Percentiles rank a stretch among this genome's conserved stretches.
Evolutionary conservation across 2,797 vertebrate species (phyloP).

Genomic region (Nyctibius grandis): DNA sequence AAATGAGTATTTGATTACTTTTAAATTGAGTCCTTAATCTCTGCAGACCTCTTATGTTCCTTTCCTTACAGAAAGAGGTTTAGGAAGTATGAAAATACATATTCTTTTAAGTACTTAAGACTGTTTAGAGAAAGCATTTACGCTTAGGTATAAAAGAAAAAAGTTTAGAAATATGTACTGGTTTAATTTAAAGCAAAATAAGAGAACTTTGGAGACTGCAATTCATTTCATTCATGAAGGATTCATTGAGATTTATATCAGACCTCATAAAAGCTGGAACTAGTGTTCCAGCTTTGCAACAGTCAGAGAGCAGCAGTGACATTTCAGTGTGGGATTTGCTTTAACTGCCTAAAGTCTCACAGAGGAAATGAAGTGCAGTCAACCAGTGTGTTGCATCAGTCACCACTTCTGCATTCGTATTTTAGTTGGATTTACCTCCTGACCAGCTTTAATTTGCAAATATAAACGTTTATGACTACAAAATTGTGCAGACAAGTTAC

Average conservation of each 20-base stretch:
- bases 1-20: slow-evolving; percentile 9
- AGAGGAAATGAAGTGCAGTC: slow-evolving; percentile 22
- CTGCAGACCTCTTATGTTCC: not conserved
- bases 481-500: not conserved
- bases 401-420: not conserved
- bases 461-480: not conserved
- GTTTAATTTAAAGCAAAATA: not conserved
- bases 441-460: not conserved
- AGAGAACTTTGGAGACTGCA: not conserved
- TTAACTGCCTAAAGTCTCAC: not conserved
- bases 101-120: not conserved
- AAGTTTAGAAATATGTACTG: not conserved
- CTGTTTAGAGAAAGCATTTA: slow-evolving; percentile 2
- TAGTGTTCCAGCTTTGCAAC: not conserved
- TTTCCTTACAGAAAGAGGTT: not conserved
- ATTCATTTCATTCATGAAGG: not conserved
- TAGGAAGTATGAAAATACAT: not conserved
- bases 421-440: not conserved
- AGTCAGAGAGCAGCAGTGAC: not conserved
- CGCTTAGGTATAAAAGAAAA: not conserved
- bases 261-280: not conserved
- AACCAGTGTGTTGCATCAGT: not conserved
- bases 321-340: not conserved
- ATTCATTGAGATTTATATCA: not conserved
- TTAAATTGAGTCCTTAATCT: not conserved